Base-by-base conservation (phyloP, 2,113 vertebrate species). In the Chaetodon trifascialis region DNA sequence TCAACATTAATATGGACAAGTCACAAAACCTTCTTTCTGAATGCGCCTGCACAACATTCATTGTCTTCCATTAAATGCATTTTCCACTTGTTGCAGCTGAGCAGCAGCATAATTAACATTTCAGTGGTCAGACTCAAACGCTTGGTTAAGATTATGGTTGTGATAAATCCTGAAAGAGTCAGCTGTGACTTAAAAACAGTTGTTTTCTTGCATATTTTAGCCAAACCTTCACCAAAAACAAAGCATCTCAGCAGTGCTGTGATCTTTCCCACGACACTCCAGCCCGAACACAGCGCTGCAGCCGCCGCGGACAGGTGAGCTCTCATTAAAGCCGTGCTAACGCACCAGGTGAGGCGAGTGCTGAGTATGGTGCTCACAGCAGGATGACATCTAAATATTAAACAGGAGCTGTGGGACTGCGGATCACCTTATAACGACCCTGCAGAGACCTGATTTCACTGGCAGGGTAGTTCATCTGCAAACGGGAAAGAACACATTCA, bases 381-480 rank as follows among this genome's bases (percentile, higher is more conserved):
- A 38, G 17, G 59, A 65, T 65, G 23, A 51, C 51, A 76, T 76
- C 38, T 64, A 34, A 76, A 82, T 76, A 65, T 65, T 58, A 19
- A 76, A 77, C 55, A 63, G 47, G 47, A 69, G 38, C 14, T 47
- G 23, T 5, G 55, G 16, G 38, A 7, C 46, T 46, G 17, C 36
- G 7, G 5, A 46, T 36, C 12, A 23, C n/a, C 52, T 71, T 7
- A 4, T 9, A 17, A 21, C 42, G 42, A 23, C 42, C 11, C 38
- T 1, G 6, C 47, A 52, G 30, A n/a, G 6, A 72, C 69, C 17
- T 47, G 23, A 19, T 8, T 30, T 19, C 12, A 30, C 30, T 30
- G 30, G 30, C 1, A 38, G 14, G 11, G 38, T 9, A 14, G 49
- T 4, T 21, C 16, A 16, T 42, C 40, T 65, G 42, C 40, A 36